Evolutionary conservation across 2,113 vertebrate genomes (phyloP).

Genomic region (Eulemur rufifrons): DNA sequence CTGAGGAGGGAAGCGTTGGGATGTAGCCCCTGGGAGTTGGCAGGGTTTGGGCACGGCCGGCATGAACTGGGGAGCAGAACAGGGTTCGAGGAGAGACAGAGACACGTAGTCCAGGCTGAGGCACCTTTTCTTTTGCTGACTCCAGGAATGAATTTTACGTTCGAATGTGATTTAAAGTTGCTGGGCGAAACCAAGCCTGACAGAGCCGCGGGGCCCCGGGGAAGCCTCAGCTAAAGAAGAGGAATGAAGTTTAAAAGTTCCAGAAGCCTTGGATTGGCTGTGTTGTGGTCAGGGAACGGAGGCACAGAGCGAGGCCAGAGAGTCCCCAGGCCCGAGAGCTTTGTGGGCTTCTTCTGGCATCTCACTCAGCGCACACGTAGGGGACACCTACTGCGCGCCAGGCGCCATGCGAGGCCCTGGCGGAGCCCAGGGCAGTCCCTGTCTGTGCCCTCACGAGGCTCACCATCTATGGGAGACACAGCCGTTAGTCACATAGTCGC

Average conservation of each 20-base stretch:
- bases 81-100: not conserved
- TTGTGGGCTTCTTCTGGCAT: not conserved
- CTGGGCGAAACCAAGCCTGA: not conserved
- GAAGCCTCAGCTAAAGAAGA: not conserved
- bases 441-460: not conserved
- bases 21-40: not conserved
- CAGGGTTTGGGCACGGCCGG: not conserved
- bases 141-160: not conserved
- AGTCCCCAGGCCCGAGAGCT: not conserved
- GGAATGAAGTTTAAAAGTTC: not conserved
- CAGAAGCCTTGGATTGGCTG: not conserved
- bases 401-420: not conserved
- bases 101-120: not conserved
- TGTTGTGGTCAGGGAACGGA: not conserved
- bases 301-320: not conserved
- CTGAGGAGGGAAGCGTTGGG: not conserved
- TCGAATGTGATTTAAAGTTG: constrained; percentile 19
- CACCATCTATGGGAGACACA: not conserved
- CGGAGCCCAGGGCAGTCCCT: not conserved
- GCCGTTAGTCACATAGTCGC: too few species aligned
- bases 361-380: fast-evolving
- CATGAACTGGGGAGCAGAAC: not conserved
- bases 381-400: not conserved
- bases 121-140: not conserved
- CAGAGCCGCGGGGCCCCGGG: not conserved